Evolutionary conservation across 2,797 vertebrate genomes (phyloP), one percentile per base, ranked within the genome.

Genomic region (Borostomias antarcticus): DNA sequence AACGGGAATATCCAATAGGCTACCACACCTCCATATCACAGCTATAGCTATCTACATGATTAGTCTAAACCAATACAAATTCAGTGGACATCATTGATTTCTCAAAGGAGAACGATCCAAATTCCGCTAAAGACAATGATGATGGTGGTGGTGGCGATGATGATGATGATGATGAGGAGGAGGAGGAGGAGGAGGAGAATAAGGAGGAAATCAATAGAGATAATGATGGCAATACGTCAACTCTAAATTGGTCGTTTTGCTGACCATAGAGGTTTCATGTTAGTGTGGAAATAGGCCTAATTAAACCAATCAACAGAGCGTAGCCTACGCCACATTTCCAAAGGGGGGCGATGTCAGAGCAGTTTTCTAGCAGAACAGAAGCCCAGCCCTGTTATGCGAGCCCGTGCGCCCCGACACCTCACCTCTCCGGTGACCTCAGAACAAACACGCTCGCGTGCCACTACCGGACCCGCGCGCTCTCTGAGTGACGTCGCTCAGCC

Each of bases 331-430:
- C 15, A 35, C 56, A 50, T 77, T 76, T 84, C 80, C 91, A 89
- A 83, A 67, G 90, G 92, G 78, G 89, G 91, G 90, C 90, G 75
- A 62, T 70, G 43, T 37, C 60, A 28, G 40, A 43, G 59, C 30
- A 47, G 17, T 33, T 58, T 47, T 26, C 13, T 1, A 9, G 32
- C n/a, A 51, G 15, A 54, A 54, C 37, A 35, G 35, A 63, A 73
- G 67, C 58, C 59, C 47, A 69, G 1, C 72, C 67, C 66, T 73
- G 48, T 51, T 51, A 21, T 51, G 48, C 1, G 9, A 23, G 48
- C 23, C 19, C 23, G 48, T 26, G 48, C 23, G 48, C 57, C 57
- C 43, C 13, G 50, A 37, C 61, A 63, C 60, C 75, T 70, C 48
- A 67, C 48, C 51, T 66, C 21, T 51, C 43, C 45, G 37, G 21